These are phyloP conservation scores for Pseudocheirus occidentalis DNA, from an alignment of 2,797 vertebrate genomes.

Conservation along the genomic window DNA sequence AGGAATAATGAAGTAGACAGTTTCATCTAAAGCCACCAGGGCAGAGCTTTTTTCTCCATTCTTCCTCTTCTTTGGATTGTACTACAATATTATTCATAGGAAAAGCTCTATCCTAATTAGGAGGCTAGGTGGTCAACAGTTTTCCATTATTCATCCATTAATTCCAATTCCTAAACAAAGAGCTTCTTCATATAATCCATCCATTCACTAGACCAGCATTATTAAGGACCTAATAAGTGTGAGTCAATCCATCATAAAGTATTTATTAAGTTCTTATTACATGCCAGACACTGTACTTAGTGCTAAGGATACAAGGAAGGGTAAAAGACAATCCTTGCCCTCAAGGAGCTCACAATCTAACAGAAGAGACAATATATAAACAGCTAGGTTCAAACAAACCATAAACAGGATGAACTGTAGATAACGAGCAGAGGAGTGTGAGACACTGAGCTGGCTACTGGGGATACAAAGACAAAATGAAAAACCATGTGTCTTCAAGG, in stretches of 20 bases:
- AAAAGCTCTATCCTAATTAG: not conserved
- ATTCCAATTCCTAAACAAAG: not conserved
- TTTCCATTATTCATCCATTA: not conserved
- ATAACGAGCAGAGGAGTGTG: not conserved
- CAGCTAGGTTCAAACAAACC: not conserved
- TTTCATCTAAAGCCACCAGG: not conserved
- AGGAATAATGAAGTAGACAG: not conserved
- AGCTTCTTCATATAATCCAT: not conserved
- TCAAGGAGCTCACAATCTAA: not conserved
- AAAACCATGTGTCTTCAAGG: not conserved
- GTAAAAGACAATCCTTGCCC: not conserved
- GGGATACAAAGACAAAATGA: not conserved
- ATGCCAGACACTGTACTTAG: not conserved
- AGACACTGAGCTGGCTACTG: not conserved
- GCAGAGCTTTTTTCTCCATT: not conserved
- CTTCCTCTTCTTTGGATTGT: not conserved
- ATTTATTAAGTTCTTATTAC: not conserved
- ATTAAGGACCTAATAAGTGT: not conserved
- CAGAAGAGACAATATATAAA: not conserved
- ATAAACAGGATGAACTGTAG: not conserved
- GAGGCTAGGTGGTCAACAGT: not conserved
- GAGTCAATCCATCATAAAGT: not conserved
- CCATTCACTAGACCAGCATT: not conserved
- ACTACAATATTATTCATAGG: not conserved
- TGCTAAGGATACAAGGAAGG: not conserved